A percentile compares a stretch with the other conserved stretches of the same genome.
phyloP scores from a whole-genome alignment of 2,113 vertebrate species.

The Oncorhynchus keta region DNA sequence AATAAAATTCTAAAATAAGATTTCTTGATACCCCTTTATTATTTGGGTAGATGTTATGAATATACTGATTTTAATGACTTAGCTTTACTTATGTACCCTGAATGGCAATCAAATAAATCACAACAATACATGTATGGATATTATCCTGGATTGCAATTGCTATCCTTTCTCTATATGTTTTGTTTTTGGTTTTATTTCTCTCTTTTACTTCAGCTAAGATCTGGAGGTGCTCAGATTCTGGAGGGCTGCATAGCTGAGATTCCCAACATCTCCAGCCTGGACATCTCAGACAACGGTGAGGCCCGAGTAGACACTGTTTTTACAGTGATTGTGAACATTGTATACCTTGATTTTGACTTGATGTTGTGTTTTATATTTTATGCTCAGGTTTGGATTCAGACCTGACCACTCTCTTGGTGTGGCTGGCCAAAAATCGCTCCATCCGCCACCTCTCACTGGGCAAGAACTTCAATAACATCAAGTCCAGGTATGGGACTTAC shows the following conservation, averaged over 20 bases:
- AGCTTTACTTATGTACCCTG: background rate
- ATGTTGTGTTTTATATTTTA: background rate
- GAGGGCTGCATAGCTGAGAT: slow-evolving; percentile 97
- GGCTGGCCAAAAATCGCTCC: slow-evolving; percentile 96
- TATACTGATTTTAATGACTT: background rate
- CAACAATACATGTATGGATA: too few species aligned
- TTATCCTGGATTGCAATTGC: too few species aligned
- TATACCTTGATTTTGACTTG: background rate
- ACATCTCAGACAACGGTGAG: slow-evolving; percentile 98
- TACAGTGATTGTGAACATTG: background rate
- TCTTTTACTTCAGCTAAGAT: slow-evolving; percentile 81
- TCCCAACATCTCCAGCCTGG: slow-evolving; percentile 92
- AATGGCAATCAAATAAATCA: background rate
- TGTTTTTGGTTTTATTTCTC: slow-evolving; percentile 26
- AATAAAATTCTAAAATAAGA: background rate
- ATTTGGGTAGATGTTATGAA: background rate
- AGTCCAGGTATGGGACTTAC: slow-evolving; percentile 83
- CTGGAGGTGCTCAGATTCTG: slow-evolving; percentile 92
- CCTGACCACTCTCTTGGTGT: slow-evolving; percentile 91
- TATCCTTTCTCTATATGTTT: background rate
- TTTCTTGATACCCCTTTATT: background rate
- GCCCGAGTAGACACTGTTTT: background rate
- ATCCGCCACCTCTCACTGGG: slow-evolving; percentile 91
- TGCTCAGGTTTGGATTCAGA: slow-evolving; percentile 88
- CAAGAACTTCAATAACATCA: slow-evolving; percentile 99